Conservation (phyloP, 2,888 invertebrate genomes). For the Drosophila paranaensis region DNA sequence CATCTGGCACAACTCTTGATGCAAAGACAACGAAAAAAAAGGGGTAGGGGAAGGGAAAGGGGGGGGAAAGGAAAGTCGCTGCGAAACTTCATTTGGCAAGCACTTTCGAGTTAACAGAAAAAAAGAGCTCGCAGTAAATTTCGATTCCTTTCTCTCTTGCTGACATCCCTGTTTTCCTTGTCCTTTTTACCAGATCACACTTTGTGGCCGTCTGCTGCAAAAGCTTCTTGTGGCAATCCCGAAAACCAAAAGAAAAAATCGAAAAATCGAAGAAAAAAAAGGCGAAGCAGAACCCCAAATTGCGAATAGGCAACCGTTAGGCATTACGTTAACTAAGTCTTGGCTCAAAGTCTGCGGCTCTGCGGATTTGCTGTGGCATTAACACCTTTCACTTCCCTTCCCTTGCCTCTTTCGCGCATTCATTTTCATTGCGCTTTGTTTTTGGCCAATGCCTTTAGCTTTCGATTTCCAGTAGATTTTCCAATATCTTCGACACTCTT, state of each 20-base stretch:
- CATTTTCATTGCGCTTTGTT: slow-evolving; percentile 1
- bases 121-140: slow-evolving; percentile 8
- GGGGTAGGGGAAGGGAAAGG: background rate
- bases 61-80: slow-evolving; percentile 2
- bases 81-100: slow-evolving; percentile 42
- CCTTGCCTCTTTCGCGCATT: slow-evolving; percentile 9
- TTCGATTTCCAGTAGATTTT: slow-evolving; percentile 15
- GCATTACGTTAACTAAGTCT: slow-evolving; percentile 62
- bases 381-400: slow-evolving; percentile 47
- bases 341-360: slow-evolving; percentile 58
- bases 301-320: slow-evolving; percentile 33
- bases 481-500: slow-evolving; percentile 7
- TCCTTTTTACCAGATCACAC: slow-evolving; percentile 33
- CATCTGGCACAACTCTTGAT: background rate
- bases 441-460: background rate
- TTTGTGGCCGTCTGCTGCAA: slow-evolving; percentile 11
- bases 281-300: slow-evolving; percentile 22
- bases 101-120: slow-evolving; percentile 26
- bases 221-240: slow-evolving; percentile 25
- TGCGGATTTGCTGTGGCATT: slow-evolving; percentile 52
- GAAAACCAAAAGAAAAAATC: background rate
- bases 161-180: slow-evolving; percentile 18
- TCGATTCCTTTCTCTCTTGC: slow-evolving; percentile 12
- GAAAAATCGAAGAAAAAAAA: no score
- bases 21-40: background rate